Evolutionary conservation across 2,888 invertebrate genomes (phyloP).

Genomic region (Orchesellides sinensis): DNA sequence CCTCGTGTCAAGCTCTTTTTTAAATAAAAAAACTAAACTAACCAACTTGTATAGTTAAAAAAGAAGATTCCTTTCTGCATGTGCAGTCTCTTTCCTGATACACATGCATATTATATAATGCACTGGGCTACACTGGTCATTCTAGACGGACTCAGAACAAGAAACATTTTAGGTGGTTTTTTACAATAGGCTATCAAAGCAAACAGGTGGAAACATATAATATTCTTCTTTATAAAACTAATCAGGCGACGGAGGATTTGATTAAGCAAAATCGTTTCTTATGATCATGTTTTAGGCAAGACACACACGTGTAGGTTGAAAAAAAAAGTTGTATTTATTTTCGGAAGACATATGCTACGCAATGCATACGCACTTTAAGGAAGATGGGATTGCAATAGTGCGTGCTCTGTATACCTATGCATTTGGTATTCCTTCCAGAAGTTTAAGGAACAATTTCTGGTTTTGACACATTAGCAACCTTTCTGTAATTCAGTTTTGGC

Average conservation of each 20-base stretch:
- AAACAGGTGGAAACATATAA: conserved; percentile 48
- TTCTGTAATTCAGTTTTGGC: too few relatives aligned
- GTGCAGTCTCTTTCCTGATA: conserved; percentile 25
- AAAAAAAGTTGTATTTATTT: too few relatives aligned
- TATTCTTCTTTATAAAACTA: conserved; percentile 24
- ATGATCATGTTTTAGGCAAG: too few relatives aligned
- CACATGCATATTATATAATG: conserved; percentile 13
- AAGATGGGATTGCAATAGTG: too few relatives aligned
- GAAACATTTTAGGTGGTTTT: conserved; percentile 42
- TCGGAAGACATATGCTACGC: too few relatives aligned
- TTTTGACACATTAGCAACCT: too few relatives aligned
- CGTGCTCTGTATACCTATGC: too few relatives aligned
- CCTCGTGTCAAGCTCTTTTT: conserved; percentile 64
- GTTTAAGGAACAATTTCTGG: too few relatives aligned
- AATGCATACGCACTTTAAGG: too few relatives aligned
- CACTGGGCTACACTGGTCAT: background rate
- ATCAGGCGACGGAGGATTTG: conserved; percentile 47
- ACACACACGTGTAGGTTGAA: too few relatives aligned
- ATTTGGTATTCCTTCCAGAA: too few relatives aligned
- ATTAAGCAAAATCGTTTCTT: conserved; percentile 9
- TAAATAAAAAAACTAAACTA: conserved; percentile 50
- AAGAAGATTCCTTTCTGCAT: conserved; percentile 53
- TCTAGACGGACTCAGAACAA: conserved; percentile 27
- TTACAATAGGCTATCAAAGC: conserved; percentile 48
- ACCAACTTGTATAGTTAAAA: conserved; percentile 42